A percentile compares a stretch with the other conserved stretches of the same genome.
Evolutionary conservation across 2,113 vertebrate species (phyloP).

Genomic region (Cnemophilus loriae): DNA sequence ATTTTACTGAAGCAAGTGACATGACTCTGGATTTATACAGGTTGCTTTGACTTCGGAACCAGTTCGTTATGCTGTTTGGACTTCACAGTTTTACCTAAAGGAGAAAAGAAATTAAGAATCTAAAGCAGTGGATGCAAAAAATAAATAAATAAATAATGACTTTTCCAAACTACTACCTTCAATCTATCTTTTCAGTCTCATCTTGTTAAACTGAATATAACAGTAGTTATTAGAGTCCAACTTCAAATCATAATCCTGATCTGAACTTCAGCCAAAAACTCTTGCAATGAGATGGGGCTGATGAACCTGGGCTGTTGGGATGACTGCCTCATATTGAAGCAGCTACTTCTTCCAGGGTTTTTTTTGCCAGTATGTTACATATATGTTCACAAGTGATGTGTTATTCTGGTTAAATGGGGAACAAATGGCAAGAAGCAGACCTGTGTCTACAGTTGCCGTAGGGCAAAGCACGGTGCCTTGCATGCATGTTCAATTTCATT

Average conservation of each 20-base stretch:
- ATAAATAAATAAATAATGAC: neutral
- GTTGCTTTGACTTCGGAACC: neutral
- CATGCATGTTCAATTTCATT: constrained; percentile 59
- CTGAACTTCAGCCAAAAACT: neutral
- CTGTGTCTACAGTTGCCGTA: neutral
- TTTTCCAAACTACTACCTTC: neutral
- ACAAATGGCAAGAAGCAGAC: constrained; percentile 34
- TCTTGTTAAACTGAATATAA: neutral
- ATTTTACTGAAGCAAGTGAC: neutral
- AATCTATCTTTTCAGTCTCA: neutral
- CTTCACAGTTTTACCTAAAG: neutral
- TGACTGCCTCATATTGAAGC: neutral
- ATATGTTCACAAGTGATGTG: neutral
- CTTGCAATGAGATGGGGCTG: neutral
- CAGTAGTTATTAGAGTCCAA: neutral
- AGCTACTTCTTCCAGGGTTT: neutral
- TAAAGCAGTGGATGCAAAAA: neutral
- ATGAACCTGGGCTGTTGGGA: neutral
- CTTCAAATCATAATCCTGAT: neutral
- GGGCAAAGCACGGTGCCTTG: constrained; percentile 36
- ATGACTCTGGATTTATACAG: neutral
- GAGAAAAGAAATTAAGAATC: neutral
- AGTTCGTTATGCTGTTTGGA: accelerated
- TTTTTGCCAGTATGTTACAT: neutral
- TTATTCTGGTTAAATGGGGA: constrained; percentile 46